These are phyloP conservation scores for Eutolmus rufibarbis DNA, from an alignment of 2,888 invertebrate species.

Conservation along the genomic window DNA sequence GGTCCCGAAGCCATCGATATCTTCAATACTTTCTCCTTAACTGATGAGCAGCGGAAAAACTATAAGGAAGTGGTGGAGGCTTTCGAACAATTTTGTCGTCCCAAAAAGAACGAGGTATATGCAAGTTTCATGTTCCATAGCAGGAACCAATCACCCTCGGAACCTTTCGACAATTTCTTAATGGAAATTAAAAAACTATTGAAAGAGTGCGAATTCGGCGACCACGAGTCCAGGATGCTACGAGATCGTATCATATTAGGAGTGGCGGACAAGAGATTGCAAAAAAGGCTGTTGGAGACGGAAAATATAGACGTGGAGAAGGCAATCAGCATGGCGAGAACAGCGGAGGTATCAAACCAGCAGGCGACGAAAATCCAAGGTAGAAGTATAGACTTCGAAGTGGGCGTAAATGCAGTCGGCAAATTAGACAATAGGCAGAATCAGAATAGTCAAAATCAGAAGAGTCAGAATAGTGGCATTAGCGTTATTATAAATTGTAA, in stretches of 20 bases:
- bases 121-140: background rate
- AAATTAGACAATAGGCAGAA: background rate
- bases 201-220: background rate
- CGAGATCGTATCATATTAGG: background rate
- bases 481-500: background rate
- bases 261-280: background rate
- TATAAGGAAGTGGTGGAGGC: background rate
- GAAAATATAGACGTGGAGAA: background rate
- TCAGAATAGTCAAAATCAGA: background rate
- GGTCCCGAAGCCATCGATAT: background rate
- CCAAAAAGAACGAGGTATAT: background rate
- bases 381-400: background rate
- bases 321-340: background rate
- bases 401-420: background rate
- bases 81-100: background rate
- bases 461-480: background rate
- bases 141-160: background rate
- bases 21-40: background rate
- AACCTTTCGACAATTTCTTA: background rate
- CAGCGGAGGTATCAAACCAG: background rate
- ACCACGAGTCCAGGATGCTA: background rate
- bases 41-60: background rate
- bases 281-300: constrained; percentile 2
- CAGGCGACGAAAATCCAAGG: background rate
- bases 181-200: constrained; percentile 1